Evolutionary conservation across 1,140 invertebrate genomes (phyloP), one percentile per base, ranked within the genome.

Genomic region (Steinernema khuongi): DNA sequence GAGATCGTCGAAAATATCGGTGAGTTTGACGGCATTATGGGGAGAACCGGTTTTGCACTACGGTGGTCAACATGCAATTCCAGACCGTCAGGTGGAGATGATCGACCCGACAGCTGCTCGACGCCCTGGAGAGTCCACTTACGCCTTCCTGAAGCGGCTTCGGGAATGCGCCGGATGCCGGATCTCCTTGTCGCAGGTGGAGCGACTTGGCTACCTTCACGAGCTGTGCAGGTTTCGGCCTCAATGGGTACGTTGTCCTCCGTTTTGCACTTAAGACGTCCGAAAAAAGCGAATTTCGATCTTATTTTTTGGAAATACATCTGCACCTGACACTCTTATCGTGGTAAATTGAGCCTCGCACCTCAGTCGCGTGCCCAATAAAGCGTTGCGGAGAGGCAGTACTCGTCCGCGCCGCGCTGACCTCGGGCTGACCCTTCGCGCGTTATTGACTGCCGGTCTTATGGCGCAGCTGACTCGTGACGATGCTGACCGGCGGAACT

Each of bases 91-190:
- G 32, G 32, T 80, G 32, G 79, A 80, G 68, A 43, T 71, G 30
- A 80, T 80, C 17, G 80, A 82, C 66, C 74, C 81, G 1, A 68
- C 79, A 19, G 31, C 83, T 1, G 41, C 67, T 31, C 81, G 79
- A 1, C 28, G 31, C 28, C 79, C 81, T 11, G 79, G 81, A 11
- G 81, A 80, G 50, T 78, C 80, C 4, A 80, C 79, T 17, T 80
- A 80, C 50, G 68, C 41, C 19, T 80, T 73, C 71, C 67, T 80
- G 32, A 80, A 50, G 29, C 44, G 81, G 31, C 29, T 83, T 19
- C 31, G 70, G 33, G 33, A 28, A 70, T 77, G 18, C 60, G 33
- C 14, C 2, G 41, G 32, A 43, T 80, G 11, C 80, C 74, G 19
- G 71, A 79, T 22, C 26, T 80, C 44, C 22, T 30, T 18, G 81